Base-by-base conservation (phyloP, 2,888 invertebrate species). In the Shargacucullia verbasci region DNA sequence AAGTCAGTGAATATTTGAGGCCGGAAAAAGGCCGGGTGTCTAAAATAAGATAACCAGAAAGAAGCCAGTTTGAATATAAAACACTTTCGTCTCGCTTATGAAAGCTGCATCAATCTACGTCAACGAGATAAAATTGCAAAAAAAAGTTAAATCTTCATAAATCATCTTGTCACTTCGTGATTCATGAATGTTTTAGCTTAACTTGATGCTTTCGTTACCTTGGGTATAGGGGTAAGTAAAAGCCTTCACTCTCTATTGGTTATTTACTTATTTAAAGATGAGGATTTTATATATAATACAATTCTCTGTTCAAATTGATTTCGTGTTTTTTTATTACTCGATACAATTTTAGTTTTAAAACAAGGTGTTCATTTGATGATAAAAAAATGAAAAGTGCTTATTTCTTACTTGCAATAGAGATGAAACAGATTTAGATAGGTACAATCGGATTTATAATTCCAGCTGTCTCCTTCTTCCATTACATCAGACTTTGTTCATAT, bases 81-180 rank as follows among this genome's bases (percentile, higher is more conserved):
- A 35, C 59, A 52, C 48, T 46, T 59, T 50, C 47, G 59, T 66
- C 61, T 52, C 54, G 62, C 41, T 62, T 59, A 66, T 56, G 37
- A 70, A 56, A 43, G 48, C 56, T 70, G 60, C 71, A 76, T 76
- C 67, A 76, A 78, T 78, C 70, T 55, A 58, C 52, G 63, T 65
- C 63, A 58, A 37, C 38, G 49, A 44, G 65, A 73, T 70, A 40
- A 76, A 68, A 73, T 74, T 73, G 50, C 60, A 60, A 65, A 70
- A 66, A 63, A 65, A 66, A 43, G 40, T 34, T 29, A 40, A 56
- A 57, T 37, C 9, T 7, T 29, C 59, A 57, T 72, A 74, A 70
- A 72, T 72, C 70, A 59, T 74, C 50, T 37, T 57, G 59, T 70
- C 70, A 61, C 44, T 62, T 68, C 20, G 70, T 39, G 49, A 58